These are phyloP conservation scores for Galeruca laticollis DNA, from an alignment of 2,888 invertebrate genomes.

Conservation along the genomic window DNA sequence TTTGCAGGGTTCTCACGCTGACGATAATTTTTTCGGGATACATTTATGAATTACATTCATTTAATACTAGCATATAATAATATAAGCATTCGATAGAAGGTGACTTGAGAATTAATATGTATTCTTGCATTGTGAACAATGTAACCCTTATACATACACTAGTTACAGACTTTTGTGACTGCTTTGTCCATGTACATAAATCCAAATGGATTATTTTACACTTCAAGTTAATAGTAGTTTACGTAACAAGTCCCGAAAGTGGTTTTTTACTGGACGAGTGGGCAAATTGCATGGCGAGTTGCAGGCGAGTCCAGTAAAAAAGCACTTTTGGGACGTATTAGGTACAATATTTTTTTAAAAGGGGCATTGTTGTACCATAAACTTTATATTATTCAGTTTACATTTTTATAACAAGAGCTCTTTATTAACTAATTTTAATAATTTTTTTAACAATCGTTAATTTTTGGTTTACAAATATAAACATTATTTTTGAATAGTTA, in stretches of 20 bases:
- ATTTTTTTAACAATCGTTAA: neutral
- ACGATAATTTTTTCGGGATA: too few relatives aligned
- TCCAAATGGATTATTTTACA: too few relatives aligned
- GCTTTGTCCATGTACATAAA: too few relatives aligned
- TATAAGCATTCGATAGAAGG: too few relatives aligned
- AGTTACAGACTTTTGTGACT: too few relatives aligned
- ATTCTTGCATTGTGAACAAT: too few relatives aligned
- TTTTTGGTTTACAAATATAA: neutral
- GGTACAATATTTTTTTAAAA: neutral
- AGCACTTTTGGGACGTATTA: neutral
- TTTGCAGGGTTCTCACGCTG: too few relatives aligned
- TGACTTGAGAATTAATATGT: too few relatives aligned
- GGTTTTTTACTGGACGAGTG: too few relatives aligned
- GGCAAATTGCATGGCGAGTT: neutral
- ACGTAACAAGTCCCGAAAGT: neutral
- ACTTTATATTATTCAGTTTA: neutral
- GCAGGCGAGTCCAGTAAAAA: neutral
- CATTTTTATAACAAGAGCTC: neutral
- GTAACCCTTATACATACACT: too few relatives aligned
- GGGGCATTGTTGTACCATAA: neutral
- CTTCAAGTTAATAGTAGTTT: neutral
- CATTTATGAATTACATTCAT: too few relatives aligned
- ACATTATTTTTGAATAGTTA: neutral
- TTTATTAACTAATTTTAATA: neutral
- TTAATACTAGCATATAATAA: too few relatives aligned